phyloP scores from a whole-genome alignment of 2,797 vertebrate genomes.

The Acanthiza pusilla region DNA sequence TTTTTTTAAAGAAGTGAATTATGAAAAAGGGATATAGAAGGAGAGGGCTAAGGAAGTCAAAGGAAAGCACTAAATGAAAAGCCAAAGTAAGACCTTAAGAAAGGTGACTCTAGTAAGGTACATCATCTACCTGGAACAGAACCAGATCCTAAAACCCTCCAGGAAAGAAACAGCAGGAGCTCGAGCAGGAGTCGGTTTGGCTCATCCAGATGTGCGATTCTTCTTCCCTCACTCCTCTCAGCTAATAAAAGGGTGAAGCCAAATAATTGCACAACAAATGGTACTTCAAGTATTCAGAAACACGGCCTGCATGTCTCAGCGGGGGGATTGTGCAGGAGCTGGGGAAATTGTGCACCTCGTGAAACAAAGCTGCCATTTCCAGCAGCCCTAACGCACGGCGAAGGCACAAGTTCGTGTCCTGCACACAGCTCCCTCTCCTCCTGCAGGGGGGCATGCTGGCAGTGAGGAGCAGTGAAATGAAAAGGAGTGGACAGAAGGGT shows the following conservation, averaged over 20 bases:
- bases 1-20: background rate
- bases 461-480: background rate
- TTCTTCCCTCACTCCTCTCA: background rate
- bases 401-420: slow-evolving; percentile 35
- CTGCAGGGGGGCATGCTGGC: background rate
- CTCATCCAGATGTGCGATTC: background rate
- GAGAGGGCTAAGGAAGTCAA: background rate
- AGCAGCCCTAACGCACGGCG: background rate
- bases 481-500: background rate
- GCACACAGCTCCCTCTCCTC: background rate
- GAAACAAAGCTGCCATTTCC: background rate
- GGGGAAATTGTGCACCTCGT: background rate
- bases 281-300: slow-evolving; percentile 44
- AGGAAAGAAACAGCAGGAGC: background rate
- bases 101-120: background rate
- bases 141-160: background rate
- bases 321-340: background rate
- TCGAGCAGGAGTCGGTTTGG: background rate
- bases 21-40: background rate
- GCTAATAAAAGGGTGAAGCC: background rate
- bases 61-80: slow-evolving; percentile 2
- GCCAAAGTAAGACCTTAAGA: background rate
- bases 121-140: background rate
- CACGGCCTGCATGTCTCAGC: background rate
- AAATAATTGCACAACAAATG: slow-evolving; percentile 19